These are phyloP conservation scores for Enteromius trimaculatus DNA, from an alignment of 2,797 vertebrate genomes.

Conservation along the genomic window DNA sequence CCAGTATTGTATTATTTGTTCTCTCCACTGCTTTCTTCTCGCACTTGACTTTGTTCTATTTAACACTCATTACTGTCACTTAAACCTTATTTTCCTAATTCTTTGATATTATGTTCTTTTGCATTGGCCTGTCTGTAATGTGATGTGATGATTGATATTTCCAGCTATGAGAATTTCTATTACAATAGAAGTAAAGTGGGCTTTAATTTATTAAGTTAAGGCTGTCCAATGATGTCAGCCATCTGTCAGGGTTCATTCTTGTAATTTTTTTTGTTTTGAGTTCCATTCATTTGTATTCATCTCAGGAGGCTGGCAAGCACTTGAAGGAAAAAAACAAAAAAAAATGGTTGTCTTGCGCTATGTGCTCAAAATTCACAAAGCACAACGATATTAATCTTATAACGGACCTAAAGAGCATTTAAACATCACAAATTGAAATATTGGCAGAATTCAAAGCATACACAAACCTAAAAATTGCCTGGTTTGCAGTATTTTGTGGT, in stretches of 20 bases:
- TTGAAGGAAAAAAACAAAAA: no score
- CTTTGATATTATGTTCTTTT: not conserved
- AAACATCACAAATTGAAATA: not conserved
- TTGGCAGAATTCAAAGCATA: not conserved
- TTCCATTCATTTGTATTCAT: not conserved
- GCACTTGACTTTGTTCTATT: not conserved
- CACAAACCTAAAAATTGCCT: not conserved
- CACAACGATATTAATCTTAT: not conserved
- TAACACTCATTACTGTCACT: not conserved
- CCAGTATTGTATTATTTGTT: not conserved
- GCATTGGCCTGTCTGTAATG: not conserved
- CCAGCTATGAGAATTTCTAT: not conserved
- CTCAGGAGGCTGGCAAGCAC: not conserved
- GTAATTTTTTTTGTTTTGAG: not conserved
- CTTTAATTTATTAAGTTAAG: constrained; percentile 13
- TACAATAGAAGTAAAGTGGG: not conserved
- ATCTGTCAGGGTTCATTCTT: not conserved
- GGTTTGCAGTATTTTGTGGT: not conserved
- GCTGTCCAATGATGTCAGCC: constrained; percentile 28
- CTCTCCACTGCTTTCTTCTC: not conserved
- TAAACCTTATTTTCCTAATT: not conserved
- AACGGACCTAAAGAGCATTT: not conserved
- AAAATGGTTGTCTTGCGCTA: no score
- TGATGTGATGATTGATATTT: not conserved
- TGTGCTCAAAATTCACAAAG: not conserved